A percentile compares a stretch with the other conserved stretches of the same genome.
Conservation (phyloP, 2,113 vertebrate genomes). For the Phrynocephalus versicolor region DNA sequence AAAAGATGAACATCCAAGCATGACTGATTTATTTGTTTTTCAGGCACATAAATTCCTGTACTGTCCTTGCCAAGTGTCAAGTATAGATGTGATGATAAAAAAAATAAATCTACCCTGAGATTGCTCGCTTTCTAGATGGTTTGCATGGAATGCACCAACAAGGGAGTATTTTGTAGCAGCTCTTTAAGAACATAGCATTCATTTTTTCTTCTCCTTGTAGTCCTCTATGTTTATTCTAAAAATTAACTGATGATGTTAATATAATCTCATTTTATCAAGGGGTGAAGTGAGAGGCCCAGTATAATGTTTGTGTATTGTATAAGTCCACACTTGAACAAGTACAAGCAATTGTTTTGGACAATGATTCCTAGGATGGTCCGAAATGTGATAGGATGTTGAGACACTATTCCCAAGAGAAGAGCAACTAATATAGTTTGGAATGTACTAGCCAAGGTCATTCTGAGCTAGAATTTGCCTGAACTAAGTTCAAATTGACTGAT, state of each 20-base stretch:
- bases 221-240: conserved; percentile 3
- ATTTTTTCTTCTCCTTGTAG: not conserved
- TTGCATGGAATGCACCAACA: conserved; percentile 22
- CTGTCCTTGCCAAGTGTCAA: conserved; percentile 14
- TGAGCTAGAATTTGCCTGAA: too few relatives aligned
- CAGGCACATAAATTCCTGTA: conserved; percentile 24
- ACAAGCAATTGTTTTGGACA: not conserved
- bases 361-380: not conserved
- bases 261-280: not conserved
- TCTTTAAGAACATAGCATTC: not conserved
- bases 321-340: not conserved
- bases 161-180: not conserved
- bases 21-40: conserved; percentile 21
- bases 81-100: conserved; percentile 3
- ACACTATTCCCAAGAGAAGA: too few relatives aligned
- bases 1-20: not conserved
- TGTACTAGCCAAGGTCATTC: too few relatives aligned
- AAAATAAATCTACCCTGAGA: conserved; percentile 14
- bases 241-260: not conserved
- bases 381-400: not conserved
- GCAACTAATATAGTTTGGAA: too few relatives aligned
- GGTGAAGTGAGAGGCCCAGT: not conserved
- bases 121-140: conserved; percentile 1
- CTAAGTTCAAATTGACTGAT: too few relatives aligned
- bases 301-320: too few relatives aligned